phyloP scores from a whole-genome alignment of 2,888 invertebrate genomes.

The Philaethria dido region DNA sequence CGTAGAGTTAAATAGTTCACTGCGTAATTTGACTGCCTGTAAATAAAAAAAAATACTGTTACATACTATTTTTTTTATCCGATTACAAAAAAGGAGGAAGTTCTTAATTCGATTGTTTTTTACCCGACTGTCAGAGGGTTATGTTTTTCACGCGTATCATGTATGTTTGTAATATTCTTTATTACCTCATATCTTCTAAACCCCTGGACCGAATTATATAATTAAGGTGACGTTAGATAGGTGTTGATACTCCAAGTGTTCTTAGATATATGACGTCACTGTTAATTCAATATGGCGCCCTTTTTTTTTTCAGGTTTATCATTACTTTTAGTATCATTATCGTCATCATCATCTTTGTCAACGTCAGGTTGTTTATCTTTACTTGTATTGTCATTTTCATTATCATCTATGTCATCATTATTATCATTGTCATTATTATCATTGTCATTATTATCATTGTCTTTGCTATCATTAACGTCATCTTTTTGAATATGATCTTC shows the following conservation, averaged over 20 bases:
- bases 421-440: not conserved
- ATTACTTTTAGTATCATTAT: not conserved
- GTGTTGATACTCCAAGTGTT: too few species aligned
- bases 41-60: not conserved
- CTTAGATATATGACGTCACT: not conserved
- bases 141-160: too few species aligned
- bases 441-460: conserved; percentile 7
- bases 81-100: too few species aligned
- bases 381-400: not conserved
- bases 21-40: conserved; percentile 13
- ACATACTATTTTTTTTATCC: too few species aligned
- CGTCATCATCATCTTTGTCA: not conserved
- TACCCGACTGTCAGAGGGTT: too few species aligned
- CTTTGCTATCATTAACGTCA: not conserved
- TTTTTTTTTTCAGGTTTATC: not conserved
- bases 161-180: too few species aligned
- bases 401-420: not conserved
- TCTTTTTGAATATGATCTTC: not conserved
- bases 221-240: too few species aligned
- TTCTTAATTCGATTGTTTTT: too few species aligned
- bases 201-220: too few species aligned
- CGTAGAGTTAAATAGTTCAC: conserved; percentile 1
- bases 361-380: not conserved
- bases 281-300: too few species aligned
- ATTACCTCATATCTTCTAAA: too few species aligned